Base-by-base conservation (phyloP, 2,113 vertebrate species). In the Heteronetta atricapilla region DNA sequence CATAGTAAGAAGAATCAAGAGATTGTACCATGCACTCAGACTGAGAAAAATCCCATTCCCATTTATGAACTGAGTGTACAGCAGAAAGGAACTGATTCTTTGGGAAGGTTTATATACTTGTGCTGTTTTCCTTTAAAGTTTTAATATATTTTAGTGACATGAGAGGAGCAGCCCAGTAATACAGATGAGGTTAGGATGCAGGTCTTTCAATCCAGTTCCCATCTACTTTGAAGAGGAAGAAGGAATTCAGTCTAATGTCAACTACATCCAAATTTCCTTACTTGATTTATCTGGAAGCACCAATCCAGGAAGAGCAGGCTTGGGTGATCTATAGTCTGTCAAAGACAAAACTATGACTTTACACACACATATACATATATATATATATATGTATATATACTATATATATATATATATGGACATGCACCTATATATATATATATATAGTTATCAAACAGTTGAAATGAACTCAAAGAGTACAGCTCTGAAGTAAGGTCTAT, bases 321-420 rank as follows among this genome's bases (percentile, higher is more conserved):
- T 91, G 22, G 3, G 17, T 46, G 42, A 89, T 72, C 14, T 10
- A 34, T 26, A 55, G 11, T 83, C 26, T 75, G 28, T 26, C 48
- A 34, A 90, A 86, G 26, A 31, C 21, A 63, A 53, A 72, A 79
- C 13, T 0, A 40, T 55, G 13, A 14, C 3, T 82, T 82, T 50
- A 69, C 11, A 72, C 3, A 36, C 8, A 44, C 50, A 46, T 3
- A 76, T 3, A 64, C 4, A 48, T 1, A 64, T 0, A 21, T 3
- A 29, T 31, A 42, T n/a, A n/a, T n/a, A n/a, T n/a, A n/a, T n/a
- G 9, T 38, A 9, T 9, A 38, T 9, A n/a, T n/a, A n/a, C 36
- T 40, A 40, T 40, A 13, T 40, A 6, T 40, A 40, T 38, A 38
- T 38, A 38, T 34, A 5, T 3, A 17, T 55, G n/a, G n/a, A n/a